Evolutionary conservation across 2,113 vertebrate genomes (phyloP), one percentile per base, ranked within the genome.

Genomic region (Sula dactylatra): DNA sequence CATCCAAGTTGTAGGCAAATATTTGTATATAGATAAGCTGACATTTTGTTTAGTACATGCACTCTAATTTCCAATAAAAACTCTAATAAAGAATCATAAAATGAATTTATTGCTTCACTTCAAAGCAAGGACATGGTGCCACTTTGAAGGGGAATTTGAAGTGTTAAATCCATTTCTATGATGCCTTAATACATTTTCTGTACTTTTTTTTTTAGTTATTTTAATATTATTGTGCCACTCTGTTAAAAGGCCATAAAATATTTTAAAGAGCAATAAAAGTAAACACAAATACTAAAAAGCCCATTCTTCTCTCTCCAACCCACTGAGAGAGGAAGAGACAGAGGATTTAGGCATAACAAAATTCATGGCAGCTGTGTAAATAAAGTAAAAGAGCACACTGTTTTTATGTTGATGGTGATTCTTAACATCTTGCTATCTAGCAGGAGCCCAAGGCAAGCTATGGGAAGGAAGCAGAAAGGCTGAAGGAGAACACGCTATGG

Each of bases 341-440:
- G 97, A 97, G 95, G 97, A 94, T 91, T 96, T 95, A 77, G 66
- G 82, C 91, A 97, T 97, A 90, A 80, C 90, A 90, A 96, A 97
- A 98, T 95, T 91, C 82, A 52, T 44, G 96, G 87, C 98, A 98
- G 98, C 98, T 98, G 98, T 98, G 94, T 96, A 98, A 98, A 98
- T 92, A 98, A 90, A 97, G 91, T 47, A 92, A 88, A 94, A 82
- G 66, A 76, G 92, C 40, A 14, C 82, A 78, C 91, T 93, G 80
- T 65, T 80, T 86, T 88, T 90, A 82, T 95, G 82, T 76, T 67
- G 85, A 78, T 36, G 74, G 55, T 71, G 83, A 85, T 79, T 59
- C 71, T 40, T 81, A 96, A 93, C 94, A 93, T 97, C 88, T 95
- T 97, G 66, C 86, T 96, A 95, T 96, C 93, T 96, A 93, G 58